Evolutionary conservation across 2,113 vertebrate genomes (phyloP).

Genomic region (Notothenia rossii): DNA sequence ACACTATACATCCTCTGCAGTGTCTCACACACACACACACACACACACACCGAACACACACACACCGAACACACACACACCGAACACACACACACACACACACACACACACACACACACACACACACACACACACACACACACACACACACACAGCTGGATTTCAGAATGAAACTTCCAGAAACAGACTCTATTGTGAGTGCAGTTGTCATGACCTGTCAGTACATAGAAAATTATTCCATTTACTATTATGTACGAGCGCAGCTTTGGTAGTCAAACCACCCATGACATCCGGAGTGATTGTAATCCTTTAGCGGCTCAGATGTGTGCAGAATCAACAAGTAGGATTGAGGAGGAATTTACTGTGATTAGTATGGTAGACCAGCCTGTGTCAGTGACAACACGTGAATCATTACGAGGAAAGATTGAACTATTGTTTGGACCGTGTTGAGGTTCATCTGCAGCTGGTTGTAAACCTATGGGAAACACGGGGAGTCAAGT

Average conservation of each 20-base stretch:
- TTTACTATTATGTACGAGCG: slow-evolving; percentile 21
- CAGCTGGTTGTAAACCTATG: slow-evolving; percentile 47
- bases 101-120: slow-evolving; percentile 9
- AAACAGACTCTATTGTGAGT: slow-evolving; percentile 12
- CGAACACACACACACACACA: slow-evolving; percentile 6
- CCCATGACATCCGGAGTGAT: slow-evolving; percentile 36
- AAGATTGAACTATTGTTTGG: slow-evolving; percentile 27
- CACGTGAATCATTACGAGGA: slow-evolving; percentile 27
- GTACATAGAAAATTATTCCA: slow-evolving; percentile 13
- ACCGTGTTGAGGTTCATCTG: slow-evolving; percentile 13
- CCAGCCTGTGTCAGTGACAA: slow-evolving; percentile 34
- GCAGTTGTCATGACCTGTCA: slow-evolving; percentile 25
- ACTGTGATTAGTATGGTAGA: slow-evolving; percentile 34
- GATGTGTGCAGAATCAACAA: slow-evolving; percentile 51
- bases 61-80: slow-evolving; percentile 24
- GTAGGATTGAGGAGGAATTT: slow-evolving; percentile 23
- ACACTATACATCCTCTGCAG: slow-evolving; percentile 37
- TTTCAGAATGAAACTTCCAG: slow-evolving; percentile 14
- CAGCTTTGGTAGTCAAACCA: slow-evolving; percentile 38
- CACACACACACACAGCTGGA: slow-evolving; percentile 14
- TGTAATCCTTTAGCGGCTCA: slow-evolving; percentile 32
- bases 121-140: slow-evolving; percentile 9
- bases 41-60: slow-evolving; percentile 16
- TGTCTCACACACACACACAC: slow-evolving; percentile 17
- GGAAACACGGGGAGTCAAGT: slow-evolving; percentile 22